Conservation (phyloP, 2,797 vertebrate genomes). For the Bufotes viridis region DNA sequence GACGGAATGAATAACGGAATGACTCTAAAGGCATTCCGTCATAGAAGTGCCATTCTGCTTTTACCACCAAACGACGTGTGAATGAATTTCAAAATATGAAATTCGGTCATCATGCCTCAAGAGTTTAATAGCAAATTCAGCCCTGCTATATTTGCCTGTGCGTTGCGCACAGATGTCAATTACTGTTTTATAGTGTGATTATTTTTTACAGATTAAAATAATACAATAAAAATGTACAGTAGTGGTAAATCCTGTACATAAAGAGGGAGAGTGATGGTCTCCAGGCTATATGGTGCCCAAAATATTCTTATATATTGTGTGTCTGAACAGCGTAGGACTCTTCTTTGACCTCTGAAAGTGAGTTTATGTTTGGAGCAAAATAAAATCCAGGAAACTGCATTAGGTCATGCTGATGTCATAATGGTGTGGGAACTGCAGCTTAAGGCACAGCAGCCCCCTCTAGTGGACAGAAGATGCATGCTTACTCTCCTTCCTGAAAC, state of each 20-base stretch:
- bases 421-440: not conserved
- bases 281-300: too few species aligned
- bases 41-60: too few species aligned
- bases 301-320: too few species aligned
- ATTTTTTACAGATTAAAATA: not conserved
- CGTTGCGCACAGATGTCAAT: not conserved
- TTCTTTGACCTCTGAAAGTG: not conserved
- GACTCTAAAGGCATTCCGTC: too few species aligned
- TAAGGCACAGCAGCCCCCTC: conserved; percentile 21
- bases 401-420: not conserved
- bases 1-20: too few species aligned
- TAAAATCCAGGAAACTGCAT: not conserved
- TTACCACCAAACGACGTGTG: too few species aligned
- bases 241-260: too few species aligned
- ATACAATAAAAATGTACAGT: too few species aligned
- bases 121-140: not conserved
- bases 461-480: not conserved
- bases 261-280: too few species aligned
- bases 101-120: too few species aligned
- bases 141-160: not conserved
- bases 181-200: not conserved
- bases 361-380: not conserved
- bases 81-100: too few species aligned
- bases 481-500: not conserved
- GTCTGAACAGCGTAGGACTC: too few species aligned